phyloP scores from a whole-genome alignment of 2,888 invertebrate species.

The Silvanus unidentatus region DNA sequence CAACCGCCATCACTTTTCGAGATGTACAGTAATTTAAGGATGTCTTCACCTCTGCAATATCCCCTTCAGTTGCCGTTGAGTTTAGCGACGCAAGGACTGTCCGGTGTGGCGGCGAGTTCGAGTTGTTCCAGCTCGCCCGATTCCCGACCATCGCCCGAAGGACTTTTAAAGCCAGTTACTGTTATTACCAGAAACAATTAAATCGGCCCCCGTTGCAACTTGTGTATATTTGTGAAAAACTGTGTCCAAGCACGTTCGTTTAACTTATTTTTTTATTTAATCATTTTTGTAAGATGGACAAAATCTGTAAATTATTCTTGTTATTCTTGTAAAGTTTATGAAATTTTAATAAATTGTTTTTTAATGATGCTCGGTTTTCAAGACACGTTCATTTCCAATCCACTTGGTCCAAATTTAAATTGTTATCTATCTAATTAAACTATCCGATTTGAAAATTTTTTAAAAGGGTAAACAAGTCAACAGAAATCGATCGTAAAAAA shows the following conservation, averaged over 20 bases:
- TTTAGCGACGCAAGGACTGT: constrained; percentile 10
- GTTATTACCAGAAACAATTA: constrained; percentile 36
- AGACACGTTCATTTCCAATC: too few relatives aligned
- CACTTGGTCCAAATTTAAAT: too few relatives aligned
- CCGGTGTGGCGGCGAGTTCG: constrained; percentile 11
- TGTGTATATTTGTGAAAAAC: not conserved
- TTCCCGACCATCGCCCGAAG: constrained; percentile 21
- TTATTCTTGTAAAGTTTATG: not conserved
- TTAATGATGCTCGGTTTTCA: too few relatives aligned
- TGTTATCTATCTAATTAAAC: too few relatives aligned
- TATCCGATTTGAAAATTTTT: too few relatives aligned
- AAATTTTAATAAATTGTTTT: not conserved
- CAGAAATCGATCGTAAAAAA: not conserved
- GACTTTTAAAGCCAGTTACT: constrained; percentile 45
- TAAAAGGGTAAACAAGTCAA: too few relatives aligned
- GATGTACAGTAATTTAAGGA: constrained; percentile 33
- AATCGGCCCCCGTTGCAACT: not conserved
- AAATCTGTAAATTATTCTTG: constrained; percentile 1
- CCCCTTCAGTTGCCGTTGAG: constrained; percentile 30
- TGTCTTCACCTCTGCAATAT: constrained; percentile 30
- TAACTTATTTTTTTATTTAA: not conserved
- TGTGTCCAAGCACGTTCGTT: not conserved
- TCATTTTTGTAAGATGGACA: not conserved
- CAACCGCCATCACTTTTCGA: constrained; percentile 29
- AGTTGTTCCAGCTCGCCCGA: constrained; percentile 21